Percentiles rank a stretch among this genome's conserved stretches.
Conservation (phyloP, 2,888 invertebrate genomes). For the Cacoxenus indagator region DNA sequence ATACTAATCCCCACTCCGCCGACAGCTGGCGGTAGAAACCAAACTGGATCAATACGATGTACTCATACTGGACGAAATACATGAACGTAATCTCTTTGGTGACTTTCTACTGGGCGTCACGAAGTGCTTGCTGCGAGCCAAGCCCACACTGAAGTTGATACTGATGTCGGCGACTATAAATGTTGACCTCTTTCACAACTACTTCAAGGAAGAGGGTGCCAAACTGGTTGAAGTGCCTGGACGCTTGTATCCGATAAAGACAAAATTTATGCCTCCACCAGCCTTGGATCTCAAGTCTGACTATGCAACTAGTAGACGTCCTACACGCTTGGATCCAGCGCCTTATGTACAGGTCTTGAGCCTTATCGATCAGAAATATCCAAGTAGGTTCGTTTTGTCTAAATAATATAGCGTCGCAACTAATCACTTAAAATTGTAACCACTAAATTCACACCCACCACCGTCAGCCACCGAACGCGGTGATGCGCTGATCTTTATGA, state of each 20-base stretch:
- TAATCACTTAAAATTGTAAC: background rate
- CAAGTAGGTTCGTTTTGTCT: conserved; percentile 65
- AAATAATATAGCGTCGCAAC: background rate
- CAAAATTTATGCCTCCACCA: conserved; percentile 83
- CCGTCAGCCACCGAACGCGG: conserved; percentile 83
- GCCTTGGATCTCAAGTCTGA: conserved; percentile 73
- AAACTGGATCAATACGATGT: conserved; percentile 88
- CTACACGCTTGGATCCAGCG: conserved; percentile 86
- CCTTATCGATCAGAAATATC: conserved; percentile 91
- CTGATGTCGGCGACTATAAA: conserved; percentile 99
- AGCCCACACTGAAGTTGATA: conserved; percentile 86
- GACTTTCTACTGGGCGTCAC: conserved; percentile 95
- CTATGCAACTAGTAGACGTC: conserved; percentile 54
- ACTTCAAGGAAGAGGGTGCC: conserved; percentile 86
- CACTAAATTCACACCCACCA: too few relatives aligned
- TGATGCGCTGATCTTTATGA: conserved; percentile 94
- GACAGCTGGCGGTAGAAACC: conserved; percentile 85
- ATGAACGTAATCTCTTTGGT: conserved; percentile 95
- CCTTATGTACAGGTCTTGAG: conserved; percentile 95
- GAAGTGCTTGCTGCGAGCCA: conserved; percentile 88
- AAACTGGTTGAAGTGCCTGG: conserved; percentile 94
- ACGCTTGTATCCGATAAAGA: conserved; percentile 91
- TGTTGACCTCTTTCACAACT: conserved; percentile 90
- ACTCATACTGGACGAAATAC: conserved; percentile 96
- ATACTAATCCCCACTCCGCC: background rate